Evolutionary conservation across 2,113 vertebrate genomes (phyloP).

Genomic region (Serinus canaria): DNA sequence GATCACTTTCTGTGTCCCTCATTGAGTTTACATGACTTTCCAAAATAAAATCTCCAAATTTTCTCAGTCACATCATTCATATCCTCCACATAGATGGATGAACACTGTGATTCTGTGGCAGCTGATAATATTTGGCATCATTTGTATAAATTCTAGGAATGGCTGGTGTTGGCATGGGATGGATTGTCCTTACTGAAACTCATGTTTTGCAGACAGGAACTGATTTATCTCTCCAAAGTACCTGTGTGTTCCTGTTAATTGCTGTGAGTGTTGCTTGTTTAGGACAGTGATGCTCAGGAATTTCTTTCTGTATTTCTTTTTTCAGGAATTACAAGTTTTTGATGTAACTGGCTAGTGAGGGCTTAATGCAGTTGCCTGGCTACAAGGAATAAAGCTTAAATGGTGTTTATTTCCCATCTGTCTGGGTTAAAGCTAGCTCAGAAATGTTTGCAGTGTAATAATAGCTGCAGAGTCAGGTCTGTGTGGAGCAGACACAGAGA

Average conservation of each 20-base stretch:
- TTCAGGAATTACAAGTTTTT: neutral
- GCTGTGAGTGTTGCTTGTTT: neutral
- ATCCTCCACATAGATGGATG: accelerated
- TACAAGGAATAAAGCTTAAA: no score
- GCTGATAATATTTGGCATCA: neutral
- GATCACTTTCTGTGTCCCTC: neutral
- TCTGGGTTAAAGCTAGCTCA: neutral
- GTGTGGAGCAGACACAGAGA: neutral
- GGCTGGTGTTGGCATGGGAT: neutral
- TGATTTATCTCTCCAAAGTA: neutral
- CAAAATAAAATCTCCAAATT: neutral
- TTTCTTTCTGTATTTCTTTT: neutral
- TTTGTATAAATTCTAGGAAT: neutral
- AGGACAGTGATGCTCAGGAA: neutral
- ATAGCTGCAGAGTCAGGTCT: neutral
- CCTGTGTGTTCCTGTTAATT: neutral
- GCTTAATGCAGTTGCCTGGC: no score
- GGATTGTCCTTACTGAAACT: neutral
- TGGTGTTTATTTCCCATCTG: neutral
- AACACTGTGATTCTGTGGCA: neutral
- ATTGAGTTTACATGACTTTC: neutral
- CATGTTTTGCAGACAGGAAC: neutral
- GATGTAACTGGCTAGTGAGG: neutral
- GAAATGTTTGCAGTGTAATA: neutral
- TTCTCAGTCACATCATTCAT: neutral